Base-by-base conservation (phyloP, 1,140 invertebrate genomes). In the Tribolium castaneum region DNA sequence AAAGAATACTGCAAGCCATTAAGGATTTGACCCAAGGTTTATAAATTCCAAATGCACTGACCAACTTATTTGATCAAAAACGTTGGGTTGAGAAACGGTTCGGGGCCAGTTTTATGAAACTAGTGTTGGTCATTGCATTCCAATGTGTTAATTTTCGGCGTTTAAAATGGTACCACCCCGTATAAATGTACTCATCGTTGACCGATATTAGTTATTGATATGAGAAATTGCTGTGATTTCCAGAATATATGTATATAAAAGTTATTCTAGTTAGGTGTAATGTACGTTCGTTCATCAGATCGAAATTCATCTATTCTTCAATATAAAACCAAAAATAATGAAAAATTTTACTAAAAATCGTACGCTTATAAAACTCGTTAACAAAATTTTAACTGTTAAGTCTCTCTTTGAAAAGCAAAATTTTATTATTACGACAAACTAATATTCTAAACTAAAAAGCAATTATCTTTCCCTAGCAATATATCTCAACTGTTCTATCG, bases 1-100 rank as follows among this genome's bases (percentile, higher is more conserved):
- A 98, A 87, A 91, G 97, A 79, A 95, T 99, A 77, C 92, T 97
- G 75, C 95, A 97, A 86, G 96, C 94, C 10, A 96, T 98, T 72
- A 95, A 95, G 86, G 96, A 98, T 86, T 88, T 97, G 6, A 90
- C 89, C 75, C 86, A 86, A 83, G 84, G 84, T 66, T 75, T 75
- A 75, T 75, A 75, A 75, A 35, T 56, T 34, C 1, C 6, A 22
- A 59, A 25, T 59, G 16, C 22, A 25, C 22, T 30, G 22, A 59
- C 54, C 54, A 22, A 59, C 22, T 2, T 59, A 13, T 52, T 14
- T n/a, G n/a, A 51, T 51, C 14, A 51, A 13, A 51, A 13, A 51
- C n/a, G 13, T 7, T 10, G 34, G 34, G 34, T 7, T 7, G 34
- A 39, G 34, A 39, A 39, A 39, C 34, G 34, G 5, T 3, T n/a